phyloP scores from a whole-genome alignment of 1,140 invertebrate genomes.

The Drosophila lacteicornis region DNA sequence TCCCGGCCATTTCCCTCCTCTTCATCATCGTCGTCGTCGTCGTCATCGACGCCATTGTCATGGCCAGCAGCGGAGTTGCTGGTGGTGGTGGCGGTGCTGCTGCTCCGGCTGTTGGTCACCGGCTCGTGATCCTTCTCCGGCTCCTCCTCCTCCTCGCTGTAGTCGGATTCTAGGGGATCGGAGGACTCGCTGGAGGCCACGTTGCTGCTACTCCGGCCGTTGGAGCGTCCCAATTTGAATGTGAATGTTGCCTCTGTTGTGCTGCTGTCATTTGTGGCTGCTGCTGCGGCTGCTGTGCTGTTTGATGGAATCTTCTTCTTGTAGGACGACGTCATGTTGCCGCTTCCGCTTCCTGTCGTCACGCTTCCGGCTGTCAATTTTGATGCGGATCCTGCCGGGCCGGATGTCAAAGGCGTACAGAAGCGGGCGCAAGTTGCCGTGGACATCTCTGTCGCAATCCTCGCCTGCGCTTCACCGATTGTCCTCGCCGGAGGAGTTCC shows the following conservation, averaged over 20 bases:
- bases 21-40: slow-evolving; percentile 56
- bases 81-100: slow-evolving; percentile 54
- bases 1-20: slow-evolving; percentile 57
- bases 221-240: slow-evolving; percentile 70
- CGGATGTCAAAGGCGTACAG: slow-evolving; percentile 59
- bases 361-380: slow-evolving; percentile 68
- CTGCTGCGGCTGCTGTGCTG: slow-evolving; percentile 58
- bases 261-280: slow-evolving; percentile 54
- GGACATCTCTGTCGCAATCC: slow-evolving; percentile 58
- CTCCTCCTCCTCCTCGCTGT: slow-evolving; percentile 72
- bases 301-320: slow-evolving; percentile 60
- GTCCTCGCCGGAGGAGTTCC: slow-evolving; percentile 28
- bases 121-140: slow-evolving; percentile 33
- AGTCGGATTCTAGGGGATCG: slow-evolving; percentile 81
- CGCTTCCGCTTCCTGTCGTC: slow-evolving; percentile 61
- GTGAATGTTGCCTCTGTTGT: slow-evolving; percentile 78
- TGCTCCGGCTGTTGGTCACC: slow-evolving; percentile 44
- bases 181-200: slow-evolving; percentile 79
- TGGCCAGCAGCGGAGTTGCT: slow-evolving; percentile 37
- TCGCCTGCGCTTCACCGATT: slow-evolving; percentile 7
- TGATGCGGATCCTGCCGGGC: slow-evolving; percentile 58
- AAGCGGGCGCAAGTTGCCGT: slow-evolving; percentile 74
- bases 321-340: slow-evolving; percentile 56
- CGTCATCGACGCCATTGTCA: slow-evolving; percentile 49
- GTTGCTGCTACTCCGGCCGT: slow-evolving; percentile 44